Percentiles rank a stretch among this genome's conserved stretches.
phyloP scores from a whole-genome alignment of 2,888 invertebrate genomes.

The Pollenia labialis region DNA sequence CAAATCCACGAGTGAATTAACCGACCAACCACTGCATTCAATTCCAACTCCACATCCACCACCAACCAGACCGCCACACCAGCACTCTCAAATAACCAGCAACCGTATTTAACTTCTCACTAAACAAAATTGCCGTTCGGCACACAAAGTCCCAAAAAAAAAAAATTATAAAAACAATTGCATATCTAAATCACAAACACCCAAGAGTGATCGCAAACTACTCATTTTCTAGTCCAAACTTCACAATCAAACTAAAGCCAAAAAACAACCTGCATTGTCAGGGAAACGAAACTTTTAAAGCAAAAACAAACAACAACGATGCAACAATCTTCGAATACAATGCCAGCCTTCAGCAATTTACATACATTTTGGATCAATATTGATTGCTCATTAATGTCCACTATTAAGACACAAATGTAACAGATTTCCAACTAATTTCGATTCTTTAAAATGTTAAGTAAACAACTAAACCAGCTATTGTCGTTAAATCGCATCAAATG shows the following conservation, averaged over 20 bases:
- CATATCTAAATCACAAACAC: constrained; percentile 60
- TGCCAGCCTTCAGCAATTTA: constrained; percentile 15
- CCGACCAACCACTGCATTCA: constrained; percentile 5
- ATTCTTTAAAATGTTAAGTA: too few relatives aligned
- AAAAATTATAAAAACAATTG: constrained; percentile 49
- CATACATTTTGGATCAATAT: constrained; percentile 27
- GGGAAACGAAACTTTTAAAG: neutral
- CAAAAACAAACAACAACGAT: neutral
- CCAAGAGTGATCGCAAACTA: constrained; percentile 41
- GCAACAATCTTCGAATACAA: constrained; percentile 37
- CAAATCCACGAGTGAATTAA: constrained; percentile 2
- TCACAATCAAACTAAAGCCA: neutral
- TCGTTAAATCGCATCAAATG: too few relatives aligned
- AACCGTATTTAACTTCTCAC: constrained; percentile 50
- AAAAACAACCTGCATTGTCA: neutral
- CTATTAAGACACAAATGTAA: constrained; percentile 5
- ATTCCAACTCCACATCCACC: neutral
- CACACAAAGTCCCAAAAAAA: constrained; percentile 7
- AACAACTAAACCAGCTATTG: too few relatives aligned
- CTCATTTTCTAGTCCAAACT: constrained; percentile 17
- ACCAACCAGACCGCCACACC: neutral
- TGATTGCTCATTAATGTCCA: neutral
- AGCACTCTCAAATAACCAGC: constrained; percentile 33
- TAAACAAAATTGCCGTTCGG: constrained; percentile 57
- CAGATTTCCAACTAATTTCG: neutral